Evolutionary conservation across 1,140 invertebrate genomes (phyloP).

Genomic region (Eueides isabella): DNA sequence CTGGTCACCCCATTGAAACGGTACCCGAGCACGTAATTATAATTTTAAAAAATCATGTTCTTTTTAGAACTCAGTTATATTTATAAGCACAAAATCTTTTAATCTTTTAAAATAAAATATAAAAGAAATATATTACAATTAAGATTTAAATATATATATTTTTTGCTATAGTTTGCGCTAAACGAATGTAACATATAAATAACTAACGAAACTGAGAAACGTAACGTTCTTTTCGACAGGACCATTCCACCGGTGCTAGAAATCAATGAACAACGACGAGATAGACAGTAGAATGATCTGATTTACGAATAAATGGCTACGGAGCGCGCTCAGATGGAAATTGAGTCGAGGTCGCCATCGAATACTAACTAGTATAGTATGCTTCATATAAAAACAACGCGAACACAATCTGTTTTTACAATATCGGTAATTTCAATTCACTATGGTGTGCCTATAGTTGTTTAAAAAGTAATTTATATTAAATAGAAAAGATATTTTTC

Average conservation of each 20-base stretch:
- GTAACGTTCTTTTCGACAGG: constrained; percentile 13
- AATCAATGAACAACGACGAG: constrained; percentile 30
- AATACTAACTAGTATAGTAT: constrained; percentile 16
- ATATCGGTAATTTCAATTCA: not conserved
- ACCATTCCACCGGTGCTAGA: not conserved
- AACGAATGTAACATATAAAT: not conserved
- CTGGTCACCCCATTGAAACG: constrained; percentile 12
- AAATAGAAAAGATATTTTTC: too few relatives aligned
- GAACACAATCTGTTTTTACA: not conserved
- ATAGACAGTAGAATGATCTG: constrained; percentile 30
- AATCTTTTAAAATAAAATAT: too few relatives aligned
- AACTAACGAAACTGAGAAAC: not conserved
- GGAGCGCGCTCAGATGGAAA: constrained; percentile 36
- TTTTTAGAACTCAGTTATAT: not conserved
- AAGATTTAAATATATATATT: too few relatives aligned
- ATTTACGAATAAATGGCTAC: constrained; percentile 40
- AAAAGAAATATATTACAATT: too few relatives aligned
- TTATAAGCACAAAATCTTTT: too few relatives aligned
- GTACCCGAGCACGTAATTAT: constrained; percentile 7
- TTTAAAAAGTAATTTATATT: not conserved
- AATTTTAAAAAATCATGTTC: not conserved
- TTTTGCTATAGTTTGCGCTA: not conserved
- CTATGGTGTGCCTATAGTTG: not conserved
- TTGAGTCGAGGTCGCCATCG: constrained; percentile 25
- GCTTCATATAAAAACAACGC: not conserved